Conservation (phyloP, 2,113 vertebrate species). For the Ictalurus punctatus region DNA sequence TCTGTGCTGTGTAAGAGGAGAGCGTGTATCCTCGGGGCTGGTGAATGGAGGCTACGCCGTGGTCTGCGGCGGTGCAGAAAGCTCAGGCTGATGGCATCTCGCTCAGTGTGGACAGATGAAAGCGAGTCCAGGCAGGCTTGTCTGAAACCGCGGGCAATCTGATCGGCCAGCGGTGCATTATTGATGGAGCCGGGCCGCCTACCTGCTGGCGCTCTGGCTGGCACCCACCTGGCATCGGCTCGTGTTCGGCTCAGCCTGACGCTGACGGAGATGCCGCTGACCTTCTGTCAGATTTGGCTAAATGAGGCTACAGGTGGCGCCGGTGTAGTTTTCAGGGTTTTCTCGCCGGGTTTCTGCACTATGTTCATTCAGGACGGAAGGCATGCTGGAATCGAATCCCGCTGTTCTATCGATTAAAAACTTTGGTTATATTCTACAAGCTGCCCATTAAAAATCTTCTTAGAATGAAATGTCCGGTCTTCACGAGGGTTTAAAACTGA, state of each 20-base stretch:
- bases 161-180: conserved; percentile 75
- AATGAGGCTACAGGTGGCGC: neutral
- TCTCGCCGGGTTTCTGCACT: neutral
- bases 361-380: neutral
- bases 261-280: neutral
- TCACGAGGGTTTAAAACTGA: neutral
- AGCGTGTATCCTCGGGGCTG: conserved; percentile 3
- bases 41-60: conserved; percentile 32
- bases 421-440: neutral
- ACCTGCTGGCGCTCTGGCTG: conserved; percentile 70
- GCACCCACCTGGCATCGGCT: conserved; percentile 40
- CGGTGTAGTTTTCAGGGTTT: neutral
- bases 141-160: conserved; percentile 48
- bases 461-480: neutral
- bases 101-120: conserved; percentile 41
- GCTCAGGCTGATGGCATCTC: conserved; percentile 17
- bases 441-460: neutral
- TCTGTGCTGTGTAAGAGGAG: conserved; percentile 26
- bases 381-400: neutral
- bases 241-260: neutral
- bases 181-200: conserved; percentile 69
- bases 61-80: conserved; percentile 8
- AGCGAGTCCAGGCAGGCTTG: conserved; percentile 44
- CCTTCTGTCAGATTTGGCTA: conserved; percentile 29
- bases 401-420: neutral